These are phyloP conservation scores for Crepidodera aurea DNA, from an alignment of 2,888 invertebrate genomes.

Conservation along the genomic window DNA sequence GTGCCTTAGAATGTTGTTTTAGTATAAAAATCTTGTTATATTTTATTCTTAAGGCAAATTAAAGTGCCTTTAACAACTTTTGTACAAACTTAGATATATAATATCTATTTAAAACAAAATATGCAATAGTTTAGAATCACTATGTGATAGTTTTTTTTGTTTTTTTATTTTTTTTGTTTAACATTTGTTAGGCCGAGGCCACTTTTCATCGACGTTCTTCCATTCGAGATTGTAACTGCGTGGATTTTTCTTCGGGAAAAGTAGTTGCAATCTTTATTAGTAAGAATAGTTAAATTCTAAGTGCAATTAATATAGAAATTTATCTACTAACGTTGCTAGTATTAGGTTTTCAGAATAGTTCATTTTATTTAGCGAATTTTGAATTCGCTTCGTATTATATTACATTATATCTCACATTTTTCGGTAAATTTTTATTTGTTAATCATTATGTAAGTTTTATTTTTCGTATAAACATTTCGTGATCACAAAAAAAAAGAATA, in stretches of 20 bases:
- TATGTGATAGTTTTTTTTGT: constrained; percentile 54
- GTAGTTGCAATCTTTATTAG: constrained; percentile 47
- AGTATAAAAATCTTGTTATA: constrained; percentile 30
- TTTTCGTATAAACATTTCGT: constrained; percentile 35
- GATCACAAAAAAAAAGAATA: constrained; percentile 37
- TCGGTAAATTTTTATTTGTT: constrained; percentile 24
- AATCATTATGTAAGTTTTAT: constrained; percentile 28
- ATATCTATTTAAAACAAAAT: constrained; percentile 42
- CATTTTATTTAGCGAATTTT: constrained; percentile 51
- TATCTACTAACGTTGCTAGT: constrained; percentile 58
- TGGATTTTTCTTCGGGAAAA: constrained; percentile 30
- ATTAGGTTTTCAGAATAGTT: constrained; percentile 46
- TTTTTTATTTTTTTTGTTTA: constrained; percentile 54
- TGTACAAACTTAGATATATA: constrained; percentile 46
- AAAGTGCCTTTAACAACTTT: constrained; percentile 35
- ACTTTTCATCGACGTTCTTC: constrained; percentile 61
- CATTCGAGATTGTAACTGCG: constrained; percentile 52
- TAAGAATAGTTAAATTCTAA: constrained; percentile 52
- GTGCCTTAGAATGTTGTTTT: constrained; percentile 29
- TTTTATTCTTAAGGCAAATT: constrained; percentile 26
- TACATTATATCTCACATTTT: constrained; percentile 6
- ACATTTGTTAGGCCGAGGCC: constrained; percentile 60
- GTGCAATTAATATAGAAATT: constrained; percentile 62
- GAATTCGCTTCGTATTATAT: constrained; percentile 46
- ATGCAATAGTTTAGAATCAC: constrained; percentile 54